phyloP scores from a whole-genome alignment of 2,797 vertebrate genomes.

The Fringilla coelebs region DNA sequence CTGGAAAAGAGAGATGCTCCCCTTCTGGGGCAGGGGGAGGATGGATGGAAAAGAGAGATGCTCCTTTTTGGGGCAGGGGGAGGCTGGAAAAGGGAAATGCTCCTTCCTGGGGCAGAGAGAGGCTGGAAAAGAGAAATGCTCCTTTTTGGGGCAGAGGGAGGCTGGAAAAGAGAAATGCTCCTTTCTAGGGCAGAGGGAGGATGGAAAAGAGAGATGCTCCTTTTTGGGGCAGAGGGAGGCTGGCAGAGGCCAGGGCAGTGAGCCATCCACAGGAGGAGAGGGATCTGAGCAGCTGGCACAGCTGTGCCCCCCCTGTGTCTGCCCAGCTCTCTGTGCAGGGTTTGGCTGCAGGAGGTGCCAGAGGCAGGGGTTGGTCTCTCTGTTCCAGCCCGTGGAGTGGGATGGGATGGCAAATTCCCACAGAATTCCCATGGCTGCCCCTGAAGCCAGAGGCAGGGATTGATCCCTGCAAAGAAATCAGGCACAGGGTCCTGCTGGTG shows the following conservation, averaged over 20 bases:
- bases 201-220: no score
- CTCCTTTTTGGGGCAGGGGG: neutral
- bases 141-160: no score
- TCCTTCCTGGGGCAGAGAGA: neutral
- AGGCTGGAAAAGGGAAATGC: neutral
- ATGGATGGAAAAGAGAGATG: neutral
- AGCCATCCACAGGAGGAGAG: neutral
- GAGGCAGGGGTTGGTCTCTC: neutral
- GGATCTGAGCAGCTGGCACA: neutral
- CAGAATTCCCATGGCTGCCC: no score
- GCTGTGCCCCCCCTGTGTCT: neutral
- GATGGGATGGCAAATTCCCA: neutral
- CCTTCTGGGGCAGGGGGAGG: neutral
- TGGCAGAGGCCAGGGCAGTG: neutral
- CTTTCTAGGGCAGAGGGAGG: no score
- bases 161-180: no score
- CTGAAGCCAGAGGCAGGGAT: neutral
- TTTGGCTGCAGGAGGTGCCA: neutral
- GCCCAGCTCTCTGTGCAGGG: neutral
- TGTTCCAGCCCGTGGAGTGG: neutral
- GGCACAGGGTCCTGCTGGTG: neutral
- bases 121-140: no score
- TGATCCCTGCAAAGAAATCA: neutral
- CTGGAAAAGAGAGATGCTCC: neutral
- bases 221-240: neutral